Evolutionary conservation across 2,113 vertebrate species (phyloP), one percentile per base, ranked within the genome.

Genomic region (Bostrychus sinensis): DNA sequence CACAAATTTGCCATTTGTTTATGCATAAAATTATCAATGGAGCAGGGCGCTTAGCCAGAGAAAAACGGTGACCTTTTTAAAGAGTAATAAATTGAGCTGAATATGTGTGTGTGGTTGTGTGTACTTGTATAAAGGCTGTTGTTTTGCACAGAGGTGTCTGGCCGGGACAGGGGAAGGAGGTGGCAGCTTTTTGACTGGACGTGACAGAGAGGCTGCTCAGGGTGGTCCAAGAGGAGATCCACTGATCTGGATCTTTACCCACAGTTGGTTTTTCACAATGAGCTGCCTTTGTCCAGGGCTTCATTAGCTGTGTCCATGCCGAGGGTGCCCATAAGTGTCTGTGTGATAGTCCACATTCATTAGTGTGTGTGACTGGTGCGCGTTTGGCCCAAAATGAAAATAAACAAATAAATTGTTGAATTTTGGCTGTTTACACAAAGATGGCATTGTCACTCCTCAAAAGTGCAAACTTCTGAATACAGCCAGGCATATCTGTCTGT

Each of bases 1-100:
- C 95, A 95, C 95, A 98, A 96, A 99, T 98, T 98, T 96, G 93
- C 97, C 96, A 99, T 98, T 99, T 99, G 95, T 97, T 98, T 97
- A 95, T 96, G 96, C 96, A 98, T 97, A 98, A 96, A 98, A 98
- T 98, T 98, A 97, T 95, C 95, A 95, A 95, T 95, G 95, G 95
- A 88, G 90, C 90, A 77, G 94, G 94, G 94, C 91, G 93, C 92
- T 93, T 92, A 94, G 95, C 95, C 94, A 90, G 94, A 94, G 94
- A 95, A 95, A n/a, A 97, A 96, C 87, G 81, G 91, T 97, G 96
- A 98, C 96, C 96, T 98, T 98, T 98, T 96, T 95, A 97, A 91
- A 91, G 93, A 93, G 94, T 94, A 95, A 96, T 97, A 97, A 98
- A 98, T 95, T 94, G 94, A 94, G 63, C 87, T 60, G 61, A 66